Evolutionary conservation across 2,888 invertebrate species (phyloP), one percentile per base, ranked within the genome.

Genomic region (Platypus cylindrus): DNA sequence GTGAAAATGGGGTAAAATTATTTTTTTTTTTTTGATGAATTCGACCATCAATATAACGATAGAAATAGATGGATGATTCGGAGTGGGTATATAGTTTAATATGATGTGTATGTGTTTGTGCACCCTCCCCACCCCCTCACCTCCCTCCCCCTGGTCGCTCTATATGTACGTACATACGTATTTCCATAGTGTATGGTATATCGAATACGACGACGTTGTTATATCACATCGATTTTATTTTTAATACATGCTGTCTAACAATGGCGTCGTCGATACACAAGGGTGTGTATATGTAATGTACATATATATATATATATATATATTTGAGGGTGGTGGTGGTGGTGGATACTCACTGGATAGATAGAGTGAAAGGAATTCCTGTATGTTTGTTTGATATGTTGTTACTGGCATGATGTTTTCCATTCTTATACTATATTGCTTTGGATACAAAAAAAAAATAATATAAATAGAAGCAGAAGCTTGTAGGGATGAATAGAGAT

Each of bases 181-280:
- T n/a, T n/a, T n/a, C n/a, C n/a, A n/a, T n/a, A n/a, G n/a, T n/a
- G n/a, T n/a, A n/a, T n/a, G n/a, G n/a, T n/a, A n/a, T 39, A 42
- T 39, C 42, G 41, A 41, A 38, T 38, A 41, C 38, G n/a, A n/a
- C n/a, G n/a, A n/a, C n/a, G n/a, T n/a, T n/a, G 42, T 39, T 42
- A 36, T 41, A 37, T 38, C 42, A n/a, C n/a, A 42, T 42, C 42
- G 42, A 42, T 42, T 42, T 42, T 42, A 42, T 42, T 42, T 42
- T 42, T 39, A 42, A 42, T 42, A 42, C 42, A 42, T 39, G 41
- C 38, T 34, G 38, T 41, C 41, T 41, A 41, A 42, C 42, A 42
- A 42, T 42, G 39, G 42, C 39, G 38, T 32, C 28, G 26, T n/a
- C n/a, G n/a, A n/a, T n/a, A 30, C 16, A 32, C 20, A 30, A 33